Percentiles rank a stretch among this genome's conserved stretches.
Evolutionary conservation across 2,113 vertebrate species (phyloP).

Genomic region (Meles meles): DNA sequence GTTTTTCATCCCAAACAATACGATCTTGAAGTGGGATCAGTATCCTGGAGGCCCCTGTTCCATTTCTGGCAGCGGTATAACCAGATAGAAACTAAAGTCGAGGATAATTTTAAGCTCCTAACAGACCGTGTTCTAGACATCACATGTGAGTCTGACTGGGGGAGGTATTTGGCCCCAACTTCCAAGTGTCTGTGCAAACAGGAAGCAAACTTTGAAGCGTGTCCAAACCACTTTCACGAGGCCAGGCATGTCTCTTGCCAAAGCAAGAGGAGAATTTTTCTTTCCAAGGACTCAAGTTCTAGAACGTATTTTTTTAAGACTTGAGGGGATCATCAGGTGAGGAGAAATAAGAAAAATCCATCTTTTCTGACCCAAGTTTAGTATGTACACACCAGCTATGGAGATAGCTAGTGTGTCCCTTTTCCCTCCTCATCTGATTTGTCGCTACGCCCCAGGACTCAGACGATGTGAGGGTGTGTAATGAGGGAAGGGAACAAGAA

Average conservation of each 20-base stretch:
- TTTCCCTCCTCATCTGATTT: background rate
- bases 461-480: background rate
- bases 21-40: background rate
- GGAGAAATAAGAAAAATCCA: background rate
- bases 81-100: background rate
- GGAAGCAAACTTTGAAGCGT: background rate
- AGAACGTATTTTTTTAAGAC: background rate
- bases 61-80: background rate
- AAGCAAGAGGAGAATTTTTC: background rate
- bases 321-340: background rate
- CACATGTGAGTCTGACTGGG: background rate
- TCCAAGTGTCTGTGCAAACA: background rate
- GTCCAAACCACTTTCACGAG: background rate
- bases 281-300: background rate
- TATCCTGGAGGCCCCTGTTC: background rate
- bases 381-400: rapidly evolving
- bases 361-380: background rate
- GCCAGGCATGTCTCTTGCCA: background rate
- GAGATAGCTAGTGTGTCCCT: background rate
- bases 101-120: background rate
- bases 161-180: background rate
- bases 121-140: background rate
- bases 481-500: too few relatives aligned
- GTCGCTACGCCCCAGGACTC: too few relatives aligned
- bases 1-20: background rate